Conservation (phyloP, 2,797 vertebrate genomes). For the Myripristis murdjan region DNA sequence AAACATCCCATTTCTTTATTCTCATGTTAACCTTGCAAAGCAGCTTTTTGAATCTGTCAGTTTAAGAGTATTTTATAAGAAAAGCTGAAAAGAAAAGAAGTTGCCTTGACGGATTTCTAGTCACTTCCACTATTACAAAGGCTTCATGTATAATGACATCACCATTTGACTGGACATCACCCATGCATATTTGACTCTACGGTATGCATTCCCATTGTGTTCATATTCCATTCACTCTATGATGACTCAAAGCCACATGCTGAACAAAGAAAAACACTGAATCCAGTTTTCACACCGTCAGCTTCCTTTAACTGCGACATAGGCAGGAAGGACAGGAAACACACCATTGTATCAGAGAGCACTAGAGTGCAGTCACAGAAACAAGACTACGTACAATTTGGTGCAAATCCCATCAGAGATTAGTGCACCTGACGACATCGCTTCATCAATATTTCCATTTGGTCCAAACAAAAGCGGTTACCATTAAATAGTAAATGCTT, state of each 20-base stretch:
- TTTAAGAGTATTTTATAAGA: neutral
- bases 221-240: constrained; percentile 58
- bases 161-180: constrained; percentile 40
- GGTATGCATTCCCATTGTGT: constrained; percentile 61
- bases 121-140: constrained; percentile 38
- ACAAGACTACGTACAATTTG: constrained; percentile 16
- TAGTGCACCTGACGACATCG: neutral
- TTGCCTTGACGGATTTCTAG: constrained; percentile 53
- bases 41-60: neutral
- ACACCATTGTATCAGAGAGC: constrained; percentile 59
- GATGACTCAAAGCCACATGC: constrained; percentile 76
- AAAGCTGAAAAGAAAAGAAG: constrained; percentile 18
- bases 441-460: constrained; percentile 6
- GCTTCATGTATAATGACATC: constrained; percentile 55
- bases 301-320: constrained; percentile 69
- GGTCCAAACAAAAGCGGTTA: neutral
- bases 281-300: constrained; percentile 63
- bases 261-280: constrained; percentile 63
- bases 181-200: constrained; percentile 35
- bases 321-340: constrained; percentile 70
- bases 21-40: too few species aligned
- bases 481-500: neutral
- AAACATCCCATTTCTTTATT: too few species aligned
- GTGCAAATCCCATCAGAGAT: constrained; percentile 33
- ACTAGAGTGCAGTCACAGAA: constrained; percentile 31